Evolutionary conservation across 2,113 vertebrate species (phyloP).

Genomic region (Tupaia chinensis): DNA sequence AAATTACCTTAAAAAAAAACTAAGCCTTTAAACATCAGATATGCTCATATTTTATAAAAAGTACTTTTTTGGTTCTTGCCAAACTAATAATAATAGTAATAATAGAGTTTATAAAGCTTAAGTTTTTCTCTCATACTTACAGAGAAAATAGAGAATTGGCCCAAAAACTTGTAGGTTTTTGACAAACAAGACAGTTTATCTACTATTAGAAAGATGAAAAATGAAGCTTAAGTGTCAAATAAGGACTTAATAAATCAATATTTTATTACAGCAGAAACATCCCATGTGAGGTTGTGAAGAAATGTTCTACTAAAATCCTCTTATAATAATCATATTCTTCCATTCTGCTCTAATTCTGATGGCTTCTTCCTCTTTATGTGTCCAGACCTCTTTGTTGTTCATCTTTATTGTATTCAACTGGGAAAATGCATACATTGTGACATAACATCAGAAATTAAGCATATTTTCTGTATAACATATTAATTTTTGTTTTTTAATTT

Average conservation of each 20-base stretch:
- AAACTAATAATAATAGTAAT: not conserved
- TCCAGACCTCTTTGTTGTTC: not conserved
- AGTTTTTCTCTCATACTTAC: not conserved
- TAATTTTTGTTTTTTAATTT: not conserved
- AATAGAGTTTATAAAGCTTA: not conserved
- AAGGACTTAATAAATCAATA: not conserved
- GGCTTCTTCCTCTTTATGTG: not conserved
- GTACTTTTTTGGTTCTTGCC: not conserved
- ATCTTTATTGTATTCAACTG: not conserved
- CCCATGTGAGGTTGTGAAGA: not conserved
- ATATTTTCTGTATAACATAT: not conserved
- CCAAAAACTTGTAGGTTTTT: not conserved
- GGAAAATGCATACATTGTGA: not conserved
- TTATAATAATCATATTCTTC: not conserved
- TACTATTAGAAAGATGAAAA: not conserved
- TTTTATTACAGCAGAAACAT: not conserved
- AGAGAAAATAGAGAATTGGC: not conserved
- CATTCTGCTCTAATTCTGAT: not conserved
- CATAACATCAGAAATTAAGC: not conserved
- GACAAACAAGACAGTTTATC: not conserved
- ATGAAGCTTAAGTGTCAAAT: not conserved
- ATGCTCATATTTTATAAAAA: not conserved
- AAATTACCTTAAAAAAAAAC: not conserved
- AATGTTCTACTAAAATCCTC: not conserved
- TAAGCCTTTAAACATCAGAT: not conserved